These are phyloP conservation scores for Phyllotis vaccarum DNA, from an alignment of 2,797 vertebrate genomes.

Conservation along the genomic window DNA sequence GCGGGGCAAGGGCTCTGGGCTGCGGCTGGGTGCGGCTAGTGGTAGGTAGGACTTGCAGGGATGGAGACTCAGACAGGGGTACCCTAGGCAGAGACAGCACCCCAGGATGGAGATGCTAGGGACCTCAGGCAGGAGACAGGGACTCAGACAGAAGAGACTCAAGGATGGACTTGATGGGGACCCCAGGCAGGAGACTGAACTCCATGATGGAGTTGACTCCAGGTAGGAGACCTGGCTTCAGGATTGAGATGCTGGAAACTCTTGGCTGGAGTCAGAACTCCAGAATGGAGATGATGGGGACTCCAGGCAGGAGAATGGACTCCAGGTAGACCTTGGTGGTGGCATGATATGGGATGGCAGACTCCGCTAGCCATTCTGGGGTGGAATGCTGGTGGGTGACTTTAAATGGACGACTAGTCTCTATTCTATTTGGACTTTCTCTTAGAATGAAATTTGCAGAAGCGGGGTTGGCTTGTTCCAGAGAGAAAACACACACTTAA, in stretches of 20 bases:
- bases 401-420: constrained; percentile 56
- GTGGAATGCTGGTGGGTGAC: neutral
- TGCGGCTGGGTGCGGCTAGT: neutral
- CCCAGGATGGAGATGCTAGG: neutral
- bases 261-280: neutral
- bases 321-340: neutral
- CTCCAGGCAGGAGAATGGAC: neutral
- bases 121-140: neutral
- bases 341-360: neutral
- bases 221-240: neutral
- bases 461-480: constrained; percentile 39
- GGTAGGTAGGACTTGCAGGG: neutral
- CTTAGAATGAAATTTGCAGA: constrained; percentile 56
- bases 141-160: no score
- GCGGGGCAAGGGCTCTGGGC: neutral
- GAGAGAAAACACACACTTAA: neutral
- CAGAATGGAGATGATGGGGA: neutral
- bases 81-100: neutral
- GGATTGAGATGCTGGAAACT: neutral
- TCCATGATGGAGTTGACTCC: neutral
- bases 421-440: constrained; percentile 49
- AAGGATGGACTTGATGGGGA: neutral
- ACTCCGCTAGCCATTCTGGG: neutral
- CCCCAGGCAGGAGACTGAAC: neutral
- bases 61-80: neutral